Base-by-base conservation (phyloP, 2,888 invertebrate species). In the Phania funesta region DNA sequence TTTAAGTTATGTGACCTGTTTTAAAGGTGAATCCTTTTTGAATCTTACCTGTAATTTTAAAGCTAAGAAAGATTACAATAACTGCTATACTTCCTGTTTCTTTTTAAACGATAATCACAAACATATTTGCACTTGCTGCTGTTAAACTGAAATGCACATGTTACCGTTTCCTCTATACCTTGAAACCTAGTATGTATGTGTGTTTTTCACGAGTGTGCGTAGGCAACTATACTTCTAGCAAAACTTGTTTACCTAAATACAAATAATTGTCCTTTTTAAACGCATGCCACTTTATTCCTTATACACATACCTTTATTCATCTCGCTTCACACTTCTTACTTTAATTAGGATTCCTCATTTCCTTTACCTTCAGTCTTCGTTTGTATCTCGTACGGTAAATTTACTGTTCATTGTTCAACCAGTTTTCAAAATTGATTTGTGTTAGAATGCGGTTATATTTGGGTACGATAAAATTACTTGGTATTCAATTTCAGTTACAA, bases 11-110 rank as follows among this genome's bases (percentile, higher is more conserved):
- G n/a, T n/a, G n/a, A n/a, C n/a, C n/a, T n/a, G n/a, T n/a, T n/a
- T n/a, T n/a, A n/a, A n/a, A n/a, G n/a, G n/a, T n/a, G n/a, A 38
- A 50, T 58, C 48, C 29, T 26, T 58, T 67, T 65, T 22, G 32
- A 44, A 73, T 50, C 16, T 46, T 54, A 67, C 65, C 80, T 80
- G 75, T 44, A 67, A 65, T 71, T 60, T 62, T 58, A 35, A 75
- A 56, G 41, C 38, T 58, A 54, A 75, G 13, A 50, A 44, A n/a
- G 56, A 58, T 16, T n/a, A 60, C 9, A n/a, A n/a, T n/a, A n/a
- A n/a, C n/a, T n/a, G n/a, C n/a, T n/a, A n/a, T n/a, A n/a, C 9
- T 74, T 64, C n/a, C 38, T 67, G 9, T 35, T 62, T 26, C 1
- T 26, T 56, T 46, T 46, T 8, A 20, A 56, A 20, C 20, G 6